Conservation (phyloP, 2,113 vertebrate species). For the Epinephelus fuscoguttatus region DNA sequence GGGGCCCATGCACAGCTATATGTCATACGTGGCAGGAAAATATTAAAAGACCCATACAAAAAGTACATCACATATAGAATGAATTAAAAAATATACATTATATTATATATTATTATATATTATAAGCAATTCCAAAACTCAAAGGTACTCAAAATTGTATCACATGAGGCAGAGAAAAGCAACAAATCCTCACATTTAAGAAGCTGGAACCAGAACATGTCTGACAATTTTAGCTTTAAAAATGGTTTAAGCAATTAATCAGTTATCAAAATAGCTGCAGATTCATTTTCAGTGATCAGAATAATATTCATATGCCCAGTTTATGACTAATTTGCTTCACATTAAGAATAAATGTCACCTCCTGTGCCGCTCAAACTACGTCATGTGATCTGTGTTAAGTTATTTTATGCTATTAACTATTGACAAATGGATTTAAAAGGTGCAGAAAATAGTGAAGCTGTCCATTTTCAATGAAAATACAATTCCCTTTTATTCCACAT, state of each 20-base stretch:
- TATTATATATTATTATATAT: too few relatives aligned
- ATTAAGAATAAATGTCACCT: neutral
- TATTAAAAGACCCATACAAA: too few relatives aligned
- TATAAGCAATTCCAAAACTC: too few relatives aligned
- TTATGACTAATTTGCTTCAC: slow-evolving; percentile 6
- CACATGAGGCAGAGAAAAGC: neutral
- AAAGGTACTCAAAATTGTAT: neutral
- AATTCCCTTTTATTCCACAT: slow-evolving; percentile 50
- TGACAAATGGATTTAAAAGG: neutral
- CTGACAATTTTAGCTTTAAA: neutral
- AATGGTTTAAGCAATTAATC: neutral
- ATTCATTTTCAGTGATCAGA: neutral
- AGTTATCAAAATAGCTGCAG: neutral
- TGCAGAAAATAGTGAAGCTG: neutral
- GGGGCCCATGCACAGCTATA: too few relatives aligned
- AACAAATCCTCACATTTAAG: neutral
- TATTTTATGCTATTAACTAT: too few relatives aligned
- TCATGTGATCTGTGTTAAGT: neutral
- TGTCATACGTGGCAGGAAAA: too few relatives aligned
- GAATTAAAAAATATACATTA: too few relatives aligned
- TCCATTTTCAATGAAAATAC: neutral
- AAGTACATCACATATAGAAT: too few relatives aligned
- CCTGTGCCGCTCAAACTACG: neutral
- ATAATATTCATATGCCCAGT: neutral
- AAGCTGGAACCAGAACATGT: neutral